These are phyloP conservation scores for Thomomys bottae DNA, from an alignment of 2,113 vertebrate species.

Conservation along the genomic window DNA sequence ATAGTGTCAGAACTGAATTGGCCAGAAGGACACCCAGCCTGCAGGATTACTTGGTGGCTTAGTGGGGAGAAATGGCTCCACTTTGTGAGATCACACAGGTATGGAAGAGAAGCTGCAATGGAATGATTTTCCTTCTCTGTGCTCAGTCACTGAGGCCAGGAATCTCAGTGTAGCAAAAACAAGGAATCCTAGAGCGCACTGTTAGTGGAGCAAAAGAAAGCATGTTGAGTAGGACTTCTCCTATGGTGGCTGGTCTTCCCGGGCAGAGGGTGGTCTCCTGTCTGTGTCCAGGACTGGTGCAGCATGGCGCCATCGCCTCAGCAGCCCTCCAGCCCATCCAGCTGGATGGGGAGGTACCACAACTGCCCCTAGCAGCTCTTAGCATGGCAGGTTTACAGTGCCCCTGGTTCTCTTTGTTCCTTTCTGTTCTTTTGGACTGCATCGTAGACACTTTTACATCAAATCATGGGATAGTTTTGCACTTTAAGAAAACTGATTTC, in stretches of 20 bases:
- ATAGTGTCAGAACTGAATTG: neutral
- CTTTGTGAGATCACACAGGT: neutral
- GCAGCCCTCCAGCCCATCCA: neutral
- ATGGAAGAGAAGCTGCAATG: too few species aligned
- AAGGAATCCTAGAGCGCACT: neutral
- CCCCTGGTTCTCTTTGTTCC: neutral
- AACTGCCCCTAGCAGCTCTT: accelerated
- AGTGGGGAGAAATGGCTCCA: neutral
- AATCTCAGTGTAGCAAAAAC: neutral
- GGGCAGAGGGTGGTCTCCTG: neutral
- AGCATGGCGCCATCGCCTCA: too few species aligned
- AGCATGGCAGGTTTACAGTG: neutral
- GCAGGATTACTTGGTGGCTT: neutral
- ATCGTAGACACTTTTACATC: neutral
- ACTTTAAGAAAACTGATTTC: neutral
- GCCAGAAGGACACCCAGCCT: neutral
- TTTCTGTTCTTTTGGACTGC: neutral
- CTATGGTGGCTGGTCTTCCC: neutral
- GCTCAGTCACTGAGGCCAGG: neutral
- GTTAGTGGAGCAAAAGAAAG: neutral
- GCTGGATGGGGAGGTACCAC: neutral
- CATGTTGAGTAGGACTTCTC: neutral
- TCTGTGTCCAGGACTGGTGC: too few species aligned
- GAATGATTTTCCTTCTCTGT: neutral
- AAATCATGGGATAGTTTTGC: neutral